Conservation (phyloP, 2,113 vertebrate genomes). For the Microtus ochrogaster region DNA sequence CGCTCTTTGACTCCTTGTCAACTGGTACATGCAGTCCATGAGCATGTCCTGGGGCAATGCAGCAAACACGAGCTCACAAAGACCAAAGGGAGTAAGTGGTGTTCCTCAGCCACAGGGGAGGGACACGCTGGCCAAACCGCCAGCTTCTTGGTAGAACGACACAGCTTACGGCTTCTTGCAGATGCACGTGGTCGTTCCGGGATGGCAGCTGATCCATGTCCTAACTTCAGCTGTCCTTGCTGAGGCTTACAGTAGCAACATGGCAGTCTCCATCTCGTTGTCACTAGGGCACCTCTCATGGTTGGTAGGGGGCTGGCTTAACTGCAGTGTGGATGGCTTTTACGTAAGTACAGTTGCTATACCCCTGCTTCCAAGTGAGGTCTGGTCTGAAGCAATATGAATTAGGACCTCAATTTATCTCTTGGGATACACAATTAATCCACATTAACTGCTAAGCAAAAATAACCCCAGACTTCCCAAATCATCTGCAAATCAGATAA, state of each 20-base stretch:
- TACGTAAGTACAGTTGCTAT: not conserved
- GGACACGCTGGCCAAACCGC: not conserved
- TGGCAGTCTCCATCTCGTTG: not conserved
- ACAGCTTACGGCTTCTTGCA: not conserved
- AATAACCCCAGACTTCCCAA: not conserved
- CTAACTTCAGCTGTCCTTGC: not conserved
- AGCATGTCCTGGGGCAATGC: not conserved
- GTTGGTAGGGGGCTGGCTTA: not conserved
- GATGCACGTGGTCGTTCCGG: not conserved
- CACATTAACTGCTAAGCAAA: not conserved
- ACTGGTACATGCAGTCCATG: not conserved
- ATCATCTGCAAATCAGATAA: not conserved
- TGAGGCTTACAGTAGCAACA: not conserved
- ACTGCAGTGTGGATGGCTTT: not conserved
- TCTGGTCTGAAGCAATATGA: not conserved
- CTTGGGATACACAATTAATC: not conserved
- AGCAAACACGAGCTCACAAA: not conserved
- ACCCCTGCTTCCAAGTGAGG: not conserved
- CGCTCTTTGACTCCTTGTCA: not conserved
- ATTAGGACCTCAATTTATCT: not conserved
- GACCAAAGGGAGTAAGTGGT: not conserved
- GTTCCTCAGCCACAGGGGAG: not conserved
- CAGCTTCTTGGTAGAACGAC: not conserved
- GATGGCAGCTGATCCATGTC: not conserved
- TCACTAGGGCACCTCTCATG: not conserved